phyloP scores from a whole-genome alignment of 1,140 invertebrate species.

The Cotesia vestalis region DNA sequence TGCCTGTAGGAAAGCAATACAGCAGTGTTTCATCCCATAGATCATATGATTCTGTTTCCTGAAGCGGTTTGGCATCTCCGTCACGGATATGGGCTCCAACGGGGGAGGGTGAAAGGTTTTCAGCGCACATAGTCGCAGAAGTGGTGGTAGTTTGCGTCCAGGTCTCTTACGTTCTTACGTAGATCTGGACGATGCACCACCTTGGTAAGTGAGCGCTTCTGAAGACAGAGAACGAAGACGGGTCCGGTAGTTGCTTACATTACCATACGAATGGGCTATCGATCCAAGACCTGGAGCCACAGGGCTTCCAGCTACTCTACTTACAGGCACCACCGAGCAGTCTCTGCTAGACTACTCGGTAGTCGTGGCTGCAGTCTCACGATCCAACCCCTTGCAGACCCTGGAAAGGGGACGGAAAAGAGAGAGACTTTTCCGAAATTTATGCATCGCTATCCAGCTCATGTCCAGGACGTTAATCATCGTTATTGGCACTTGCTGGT shows the following conservation, averaged over 20 bases:
- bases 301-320: constrained; percentile 33
- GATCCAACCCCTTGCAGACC: constrained; percentile 1
- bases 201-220: constrained; percentile 29
- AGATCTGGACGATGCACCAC: constrained; percentile 2
- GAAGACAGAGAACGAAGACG: constrained; percentile 41
- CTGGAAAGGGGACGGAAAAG: background rate
- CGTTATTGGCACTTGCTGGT: constrained; percentile 54
- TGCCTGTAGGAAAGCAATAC: too few species aligned
- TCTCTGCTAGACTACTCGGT: background rate
- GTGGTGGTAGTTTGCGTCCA: too few species aligned
- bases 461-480: constrained; percentile 57
- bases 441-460: constrained; percentile 33
- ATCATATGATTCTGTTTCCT: constrained; percentile 55
- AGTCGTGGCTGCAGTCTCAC: constrained; percentile 16
- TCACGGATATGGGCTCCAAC: background rate
- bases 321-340: background rate
- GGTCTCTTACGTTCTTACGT: background rate
- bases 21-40: constrained; percentile 47
- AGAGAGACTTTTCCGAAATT: constrained; percentile 26
- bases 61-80: constrained; percentile 40
- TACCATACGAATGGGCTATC: constrained; percentile 47
- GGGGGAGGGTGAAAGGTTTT: too few species aligned
- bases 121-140: too few species aligned
- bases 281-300: constrained; percentile 39
- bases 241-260: constrained; percentile 46